Percentiles rank a stretch among this genome's conserved stretches.
Conservation (phyloP, 2,797 vertebrate species). For the Falco columbarius region DNA sequence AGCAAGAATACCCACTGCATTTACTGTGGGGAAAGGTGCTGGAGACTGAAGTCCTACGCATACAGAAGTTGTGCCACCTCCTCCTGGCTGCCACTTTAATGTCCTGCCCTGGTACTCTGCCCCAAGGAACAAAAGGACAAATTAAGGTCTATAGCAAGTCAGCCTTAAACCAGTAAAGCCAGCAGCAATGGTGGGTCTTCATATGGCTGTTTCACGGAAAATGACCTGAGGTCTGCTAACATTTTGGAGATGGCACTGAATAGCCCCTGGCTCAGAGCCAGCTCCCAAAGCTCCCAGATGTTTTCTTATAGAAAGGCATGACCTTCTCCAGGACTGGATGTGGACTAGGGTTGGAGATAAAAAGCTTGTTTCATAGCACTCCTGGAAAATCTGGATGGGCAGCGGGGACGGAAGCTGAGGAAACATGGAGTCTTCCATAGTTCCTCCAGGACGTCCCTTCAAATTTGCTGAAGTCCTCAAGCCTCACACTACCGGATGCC, state of each 20-base stretch:
- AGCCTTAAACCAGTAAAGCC: neutral
- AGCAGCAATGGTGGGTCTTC: neutral
- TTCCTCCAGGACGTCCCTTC: neutral
- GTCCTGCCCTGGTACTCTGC: neutral
- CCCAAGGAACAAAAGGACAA: neutral
- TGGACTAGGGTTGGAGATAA: neutral
- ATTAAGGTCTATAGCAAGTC: neutral
- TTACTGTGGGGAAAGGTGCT: neutral
- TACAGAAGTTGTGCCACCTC: neutral
- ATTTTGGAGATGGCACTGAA: neutral
- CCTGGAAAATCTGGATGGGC: neutral
- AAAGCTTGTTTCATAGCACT: neutral
- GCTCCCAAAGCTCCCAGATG: neutral
- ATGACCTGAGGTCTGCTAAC: neutral
- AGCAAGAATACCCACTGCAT: neutral
- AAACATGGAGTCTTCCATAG: neutral
- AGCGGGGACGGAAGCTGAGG: neutral
- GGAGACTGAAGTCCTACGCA: neutral
- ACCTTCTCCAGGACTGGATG: neutral
- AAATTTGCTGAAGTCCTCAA: neutral
- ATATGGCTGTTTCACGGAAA: neutral
- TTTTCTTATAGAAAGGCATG: neutral
- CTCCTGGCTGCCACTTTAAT: neutral
- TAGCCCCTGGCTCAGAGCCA: neutral
- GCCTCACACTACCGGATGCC: accelerated